Conservation (phyloP, 2,888 invertebrate species). For the Rotaria magnacalcarata region DNA sequence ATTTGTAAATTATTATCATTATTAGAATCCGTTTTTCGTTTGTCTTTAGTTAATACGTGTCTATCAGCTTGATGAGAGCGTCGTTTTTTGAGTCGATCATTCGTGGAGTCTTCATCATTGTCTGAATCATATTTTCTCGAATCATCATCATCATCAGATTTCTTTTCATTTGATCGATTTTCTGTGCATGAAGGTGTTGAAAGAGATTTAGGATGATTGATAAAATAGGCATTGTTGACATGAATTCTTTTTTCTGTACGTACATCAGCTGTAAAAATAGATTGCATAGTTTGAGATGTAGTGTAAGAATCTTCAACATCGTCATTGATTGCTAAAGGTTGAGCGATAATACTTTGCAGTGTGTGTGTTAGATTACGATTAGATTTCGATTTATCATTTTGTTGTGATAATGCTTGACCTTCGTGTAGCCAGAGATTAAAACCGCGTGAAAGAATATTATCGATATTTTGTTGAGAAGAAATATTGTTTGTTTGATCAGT, state of each 20-base stretch:
- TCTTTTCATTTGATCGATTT: background rate
- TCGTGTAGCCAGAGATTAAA: slow-evolving; percentile 17
- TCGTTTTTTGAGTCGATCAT: no score
- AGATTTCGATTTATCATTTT: background rate
- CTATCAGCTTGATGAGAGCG: background rate
- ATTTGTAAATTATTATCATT: background rate
- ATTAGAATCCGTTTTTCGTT: background rate
- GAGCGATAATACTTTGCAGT: background rate
- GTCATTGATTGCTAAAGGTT: background rate
- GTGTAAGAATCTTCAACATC: background rate
- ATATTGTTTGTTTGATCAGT: background rate
- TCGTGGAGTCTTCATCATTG: background rate
- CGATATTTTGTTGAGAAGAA: background rate
- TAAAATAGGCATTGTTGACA: background rate
- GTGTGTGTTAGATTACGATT: background rate
- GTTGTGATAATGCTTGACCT: background rate
- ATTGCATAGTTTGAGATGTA: no score
- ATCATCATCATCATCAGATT: background rate
- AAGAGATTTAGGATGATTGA: background rate
- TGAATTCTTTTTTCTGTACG: background rate
- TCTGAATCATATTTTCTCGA: background rate
- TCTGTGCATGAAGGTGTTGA: background rate
- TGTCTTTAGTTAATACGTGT: background rate
- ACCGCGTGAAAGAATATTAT: background rate
- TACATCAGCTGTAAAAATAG: background rate